phyloP scores from a whole-genome alignment of 64 coral and sea anemone genomes.

The Stylophora pistillata region DNA sequence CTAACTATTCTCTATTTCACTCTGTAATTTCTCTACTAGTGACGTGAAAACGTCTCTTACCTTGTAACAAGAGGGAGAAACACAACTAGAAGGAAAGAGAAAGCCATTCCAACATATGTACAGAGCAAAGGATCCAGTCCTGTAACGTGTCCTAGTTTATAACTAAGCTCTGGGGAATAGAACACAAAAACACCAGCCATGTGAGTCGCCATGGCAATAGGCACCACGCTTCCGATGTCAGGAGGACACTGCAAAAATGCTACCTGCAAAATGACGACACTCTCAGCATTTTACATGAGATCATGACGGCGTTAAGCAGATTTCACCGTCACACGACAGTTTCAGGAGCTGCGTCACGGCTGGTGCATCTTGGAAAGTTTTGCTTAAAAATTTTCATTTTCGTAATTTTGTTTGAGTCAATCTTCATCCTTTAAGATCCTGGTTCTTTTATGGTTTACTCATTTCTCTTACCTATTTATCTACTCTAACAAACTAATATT shows the following conservation, averaged over 20 bases:
- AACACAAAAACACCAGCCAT: slow-evolving; percentile 72
- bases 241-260: slow-evolving; percentile 77
- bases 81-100: background rate
- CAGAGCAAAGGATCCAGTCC: slow-evolving; percentile 27
- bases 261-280: slow-evolving; percentile 56
- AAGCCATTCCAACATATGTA: background rate
- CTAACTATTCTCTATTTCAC: too few relatives aligned
- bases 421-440: too few relatives aligned
- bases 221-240: slow-evolving; percentile 71
- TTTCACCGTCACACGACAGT: too few relatives aligned
- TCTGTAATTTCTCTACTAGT: too few relatives aligned
- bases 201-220: slow-evolving; percentile 71
- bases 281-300: background rate
- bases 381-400: too few relatives aligned
- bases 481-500: too few relatives aligned
- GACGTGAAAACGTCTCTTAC: background rate
- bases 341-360: too few relatives aligned
- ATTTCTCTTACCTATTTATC: too few relatives aligned
- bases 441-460: too few relatives aligned
- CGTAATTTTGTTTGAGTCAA: too few relatives aligned
- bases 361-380: too few relatives aligned
- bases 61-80: background rate
- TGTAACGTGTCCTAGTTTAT: slow-evolving; percentile 32
- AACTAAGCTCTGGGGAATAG: slow-evolving; percentile 70
- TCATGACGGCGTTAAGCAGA: too few relatives aligned